Conservation (phyloP, 1,140 invertebrate species). For the Danaus melanippus region DNA sequence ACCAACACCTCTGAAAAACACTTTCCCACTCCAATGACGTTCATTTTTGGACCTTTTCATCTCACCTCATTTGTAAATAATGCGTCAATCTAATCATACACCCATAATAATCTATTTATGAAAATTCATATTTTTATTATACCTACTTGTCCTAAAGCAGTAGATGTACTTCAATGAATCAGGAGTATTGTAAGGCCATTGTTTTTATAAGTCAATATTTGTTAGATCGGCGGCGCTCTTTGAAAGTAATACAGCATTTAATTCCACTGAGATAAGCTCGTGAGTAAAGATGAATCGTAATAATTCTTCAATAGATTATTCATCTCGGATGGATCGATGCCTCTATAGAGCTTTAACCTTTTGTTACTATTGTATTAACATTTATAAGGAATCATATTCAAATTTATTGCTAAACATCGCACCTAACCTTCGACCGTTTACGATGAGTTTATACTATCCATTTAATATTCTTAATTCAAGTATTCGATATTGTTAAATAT, state of each 20-base stretch:
- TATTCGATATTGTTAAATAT: no score
- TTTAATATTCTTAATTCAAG: no score
- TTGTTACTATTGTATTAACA: slow-evolving; percentile 28
- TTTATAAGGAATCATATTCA: no score
- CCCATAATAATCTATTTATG: slow-evolving; percentile 4
- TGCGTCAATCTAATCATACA: slow-evolving; percentile 31
- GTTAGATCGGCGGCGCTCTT: slow-evolving; percentile 54
- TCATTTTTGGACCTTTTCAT: slow-evolving; percentile 69
- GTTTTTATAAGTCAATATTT: slow-evolving; percentile 70
- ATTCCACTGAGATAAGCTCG: slow-evolving; percentile 46
- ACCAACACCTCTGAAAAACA: slow-evolving; percentile 68
- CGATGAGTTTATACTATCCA: no score
- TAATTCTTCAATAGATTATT: slow-evolving; percentile 65
- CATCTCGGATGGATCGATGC: slow-evolving; percentile 43
- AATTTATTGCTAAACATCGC: no score
- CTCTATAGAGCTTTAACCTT: slow-evolving; percentile 46
- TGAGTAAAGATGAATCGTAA: slow-evolving; percentile 64
- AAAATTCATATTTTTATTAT: neutral
- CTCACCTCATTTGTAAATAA: slow-evolving; percentile 59
- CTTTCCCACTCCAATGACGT: slow-evolving; percentile 59
- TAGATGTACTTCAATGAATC: slow-evolving; percentile 24
- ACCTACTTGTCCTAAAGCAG: neutral
- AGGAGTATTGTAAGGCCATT: slow-evolving; percentile 41
- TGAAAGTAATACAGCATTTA: slow-evolving; percentile 55
- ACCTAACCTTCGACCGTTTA: no score